These are phyloP conservation scores for Dione juno DNA, from an alignment of 2,888 invertebrate species.

Conservation along the genomic window DNA sequence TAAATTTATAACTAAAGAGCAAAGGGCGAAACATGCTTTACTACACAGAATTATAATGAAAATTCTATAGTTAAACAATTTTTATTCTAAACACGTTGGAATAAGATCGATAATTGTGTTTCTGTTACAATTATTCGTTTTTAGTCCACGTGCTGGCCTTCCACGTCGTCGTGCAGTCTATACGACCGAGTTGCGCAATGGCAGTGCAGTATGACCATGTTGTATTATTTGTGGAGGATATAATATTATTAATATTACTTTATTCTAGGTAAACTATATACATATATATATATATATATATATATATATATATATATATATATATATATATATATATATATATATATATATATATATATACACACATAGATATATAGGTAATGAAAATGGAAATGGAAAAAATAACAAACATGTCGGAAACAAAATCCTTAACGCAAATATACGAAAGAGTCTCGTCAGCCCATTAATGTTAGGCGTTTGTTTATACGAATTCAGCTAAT, in stretches of 20 bases:
- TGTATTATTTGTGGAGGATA: background rate
- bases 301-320: no score
- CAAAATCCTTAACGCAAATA: conserved; percentile 11
- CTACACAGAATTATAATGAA: conserved; percentile 9
- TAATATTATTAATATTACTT: no score
- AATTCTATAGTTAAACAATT: background rate
- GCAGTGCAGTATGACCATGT: background rate
- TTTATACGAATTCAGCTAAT: conserved; percentile 15
- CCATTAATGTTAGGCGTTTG: conserved; percentile 10
- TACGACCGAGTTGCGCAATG: conserved; percentile 37
- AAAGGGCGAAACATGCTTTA: conserved; percentile 8
- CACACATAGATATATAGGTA: no score
- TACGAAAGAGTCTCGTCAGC: background rate
- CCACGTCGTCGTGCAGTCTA: conserved; percentile 48
- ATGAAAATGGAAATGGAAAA: no score
- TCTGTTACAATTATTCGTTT: conserved; percentile 26
- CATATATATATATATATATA: no score
- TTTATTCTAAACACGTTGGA: background rate
- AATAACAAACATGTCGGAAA: conserved; percentile 15
- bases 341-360: no score
- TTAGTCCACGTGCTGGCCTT: conserved; percentile 43
- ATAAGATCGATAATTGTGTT: conserved; percentile 28
- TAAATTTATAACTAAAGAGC: conserved; percentile 2
- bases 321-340: no score
- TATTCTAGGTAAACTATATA: no score